phyloP scores from a whole-genome alignment of 1,140 invertebrate species.

The Agraylea sexmaculata region DNA sequence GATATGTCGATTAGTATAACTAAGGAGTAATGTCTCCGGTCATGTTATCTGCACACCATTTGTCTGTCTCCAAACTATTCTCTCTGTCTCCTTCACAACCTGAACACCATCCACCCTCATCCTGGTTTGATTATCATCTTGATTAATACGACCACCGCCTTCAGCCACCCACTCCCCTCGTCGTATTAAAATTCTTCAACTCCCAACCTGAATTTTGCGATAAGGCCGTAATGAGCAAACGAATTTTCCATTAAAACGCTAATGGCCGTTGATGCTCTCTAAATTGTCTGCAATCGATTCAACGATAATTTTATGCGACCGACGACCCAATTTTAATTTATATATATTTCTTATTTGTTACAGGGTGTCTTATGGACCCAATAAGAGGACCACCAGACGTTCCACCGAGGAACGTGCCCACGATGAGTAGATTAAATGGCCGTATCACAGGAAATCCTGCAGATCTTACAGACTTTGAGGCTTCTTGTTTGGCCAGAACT shows the following conservation, averaged over 20 bases:
- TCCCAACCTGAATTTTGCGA: too few relatives aligned
- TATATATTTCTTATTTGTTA: constrained; percentile 30
- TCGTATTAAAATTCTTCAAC: constrained; percentile 20
- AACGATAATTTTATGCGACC: background rate
- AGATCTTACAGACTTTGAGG: constrained; percentile 73
- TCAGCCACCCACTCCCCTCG: too few relatives aligned
- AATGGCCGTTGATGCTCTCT: background rate
- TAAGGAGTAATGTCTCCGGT: too few relatives aligned
- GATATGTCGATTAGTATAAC: too few relatives aligned
- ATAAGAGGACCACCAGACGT: constrained; percentile 74
- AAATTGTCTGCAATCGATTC: background rate
- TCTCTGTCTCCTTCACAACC: too few relatives aligned
- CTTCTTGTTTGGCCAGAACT: constrained; percentile 80
- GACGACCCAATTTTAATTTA: constrained; percentile 9
- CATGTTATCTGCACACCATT: too few relatives aligned
- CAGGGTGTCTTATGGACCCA: constrained; percentile 77
- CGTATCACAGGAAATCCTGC: constrained; percentile 65
- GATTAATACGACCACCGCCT: too few relatives aligned
- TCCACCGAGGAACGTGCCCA: constrained; percentile 68
- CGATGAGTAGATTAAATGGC: constrained; percentile 78
- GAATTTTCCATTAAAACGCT: background rate
- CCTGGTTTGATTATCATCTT: constrained; percentile 18
- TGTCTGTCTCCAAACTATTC: too few relatives aligned
- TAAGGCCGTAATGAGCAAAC: constrained; percentile 4
- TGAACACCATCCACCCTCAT: background rate